These are phyloP conservation scores for Nephrotoma guestfalica DNA, from an alignment of 2,888 invertebrate species.

Conservation along the genomic window DNA sequence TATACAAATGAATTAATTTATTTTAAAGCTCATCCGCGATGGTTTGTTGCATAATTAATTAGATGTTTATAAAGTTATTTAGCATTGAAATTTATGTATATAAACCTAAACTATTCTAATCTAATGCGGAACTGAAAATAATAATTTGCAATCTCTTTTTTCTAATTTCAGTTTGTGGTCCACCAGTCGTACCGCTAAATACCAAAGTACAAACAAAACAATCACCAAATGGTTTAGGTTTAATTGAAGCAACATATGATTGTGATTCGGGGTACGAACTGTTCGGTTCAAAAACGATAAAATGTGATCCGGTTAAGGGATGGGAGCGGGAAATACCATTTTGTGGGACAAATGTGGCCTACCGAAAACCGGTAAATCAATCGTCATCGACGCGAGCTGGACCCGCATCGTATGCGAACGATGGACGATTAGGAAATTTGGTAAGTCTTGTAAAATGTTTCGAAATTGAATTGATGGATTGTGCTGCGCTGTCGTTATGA, in stretches of 20 bases:
- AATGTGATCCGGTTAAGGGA: slow-evolving; percentile 54
- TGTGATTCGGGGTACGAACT: slow-evolving; percentile 83
- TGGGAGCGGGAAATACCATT: slow-evolving; percentile 75
- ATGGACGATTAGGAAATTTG: slow-evolving; percentile 61
- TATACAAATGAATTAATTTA: background rate
- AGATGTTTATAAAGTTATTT: background rate
- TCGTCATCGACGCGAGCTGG: slow-evolving; percentile 80
- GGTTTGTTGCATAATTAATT: background rate
- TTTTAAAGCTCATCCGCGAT: background rate
- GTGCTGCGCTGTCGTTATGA: too few species aligned
- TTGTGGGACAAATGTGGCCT: slow-evolving; percentile 76
- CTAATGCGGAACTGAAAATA: background rate
- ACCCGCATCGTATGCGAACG: slow-evolving; percentile 69
- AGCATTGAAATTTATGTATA: background rate
- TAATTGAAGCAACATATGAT: slow-evolving; percentile 55
- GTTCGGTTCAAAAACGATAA: slow-evolving; percentile 57
- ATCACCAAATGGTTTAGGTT: slow-evolving; percentile 36
- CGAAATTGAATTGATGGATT: too few species aligned
- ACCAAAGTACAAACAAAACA: slow-evolving; percentile 43
- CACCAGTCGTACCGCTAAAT: slow-evolving; percentile 74
- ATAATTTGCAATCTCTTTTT: background rate
- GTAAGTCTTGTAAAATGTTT: slow-evolving; percentile 13
- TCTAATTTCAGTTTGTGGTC: slow-evolving; percentile 46
- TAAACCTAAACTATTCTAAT: background rate
- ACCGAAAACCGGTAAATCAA: slow-evolving; percentile 77